Evolutionary conservation across 2,113 vertebrate species (phyloP).

Genomic region (Chaetorhynchus papuensis): DNA sequence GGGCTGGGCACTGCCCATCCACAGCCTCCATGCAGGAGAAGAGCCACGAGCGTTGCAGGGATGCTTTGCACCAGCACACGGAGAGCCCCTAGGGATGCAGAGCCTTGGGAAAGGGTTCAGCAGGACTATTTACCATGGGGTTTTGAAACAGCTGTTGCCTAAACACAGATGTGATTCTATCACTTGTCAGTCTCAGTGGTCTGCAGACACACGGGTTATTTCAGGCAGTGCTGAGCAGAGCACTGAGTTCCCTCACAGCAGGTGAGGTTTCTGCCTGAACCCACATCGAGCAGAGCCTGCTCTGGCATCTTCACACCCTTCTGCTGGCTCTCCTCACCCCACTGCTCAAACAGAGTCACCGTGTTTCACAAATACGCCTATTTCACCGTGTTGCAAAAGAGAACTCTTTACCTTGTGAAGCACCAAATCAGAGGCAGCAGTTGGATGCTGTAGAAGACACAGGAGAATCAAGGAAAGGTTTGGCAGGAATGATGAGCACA

Average conservation of each 20-base stretch:
- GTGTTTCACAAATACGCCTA: not conserved
- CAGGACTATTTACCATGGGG: accelerated
- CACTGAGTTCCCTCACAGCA: not conserved
- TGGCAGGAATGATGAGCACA: not conserved
- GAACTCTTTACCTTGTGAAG: not conserved
- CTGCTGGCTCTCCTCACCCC: not conserved
- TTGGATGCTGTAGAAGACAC: accelerated
- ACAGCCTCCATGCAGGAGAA: accelerated
- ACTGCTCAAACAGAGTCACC: not conserved
- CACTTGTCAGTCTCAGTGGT: not conserved
- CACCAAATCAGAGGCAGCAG: not conserved
- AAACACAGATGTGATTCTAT: not conserved
- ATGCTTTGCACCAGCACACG: not conserved
- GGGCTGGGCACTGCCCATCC: not conserved
- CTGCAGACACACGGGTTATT: not conserved
- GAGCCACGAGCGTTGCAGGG: accelerated
- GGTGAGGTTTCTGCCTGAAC: not conserved
- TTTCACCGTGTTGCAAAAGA: not conserved
- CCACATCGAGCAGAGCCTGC: not conserved
- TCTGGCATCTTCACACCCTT: not conserved
- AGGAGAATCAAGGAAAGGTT: not conserved
- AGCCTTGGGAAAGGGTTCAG: not conserved
- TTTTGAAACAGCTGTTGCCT: not conserved
- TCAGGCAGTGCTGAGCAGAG: not conserved
- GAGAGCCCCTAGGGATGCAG: not conserved